Evolutionary conservation across 1,140 invertebrate species (phyloP), one percentile per base, ranked within the genome.

Genomic region (Bombyx mandarina): DNA sequence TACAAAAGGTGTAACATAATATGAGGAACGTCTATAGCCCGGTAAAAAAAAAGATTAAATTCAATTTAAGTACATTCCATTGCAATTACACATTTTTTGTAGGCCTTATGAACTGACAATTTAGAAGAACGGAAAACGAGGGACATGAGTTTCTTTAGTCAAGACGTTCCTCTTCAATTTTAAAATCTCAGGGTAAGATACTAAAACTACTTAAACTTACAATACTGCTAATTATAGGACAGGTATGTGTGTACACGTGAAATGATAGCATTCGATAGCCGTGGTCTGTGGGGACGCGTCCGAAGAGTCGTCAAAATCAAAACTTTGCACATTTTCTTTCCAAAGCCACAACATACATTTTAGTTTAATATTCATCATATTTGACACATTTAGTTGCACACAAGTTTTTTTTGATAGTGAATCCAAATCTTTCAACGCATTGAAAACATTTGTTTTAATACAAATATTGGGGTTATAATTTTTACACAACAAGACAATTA

Each of bases 221-320:
- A 86, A 81, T 86, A 81, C 80, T 84, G 79, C 76, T 83, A 80
- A 65, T 66, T 70, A 77, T 75, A 43, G 69, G 71, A 62, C 68
- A 77, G 73, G 73, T 78, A 77, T 67, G 71, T 80, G 71, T 75
- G 73, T 76, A 80, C 73, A 78, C 75, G 73, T 77, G 54, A 59
- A 77, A 69, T 57, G 44, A 75, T 75, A 82, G 75, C 82, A 75
- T 74, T 75, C 71, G 66, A 71, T 76, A 74, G 67, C 69, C 69
- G 60, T 63, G 71, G 61, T 59, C 61, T 65, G 75, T 71, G 73
- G 67, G 71, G 67, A 66, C 56, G 47, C 10, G 51, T 45, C 22
- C 10, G 7, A 18, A 18, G 12, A 18, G 12, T 18, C 12, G 12
- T 18, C 12, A 18, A 18, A 18, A 18, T 18, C 12, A 18, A 18